phyloP scores from a whole-genome alignment of 37 sponge, comb jelly and placozoan genomes.

The Lycopodina hypogea region DNA sequence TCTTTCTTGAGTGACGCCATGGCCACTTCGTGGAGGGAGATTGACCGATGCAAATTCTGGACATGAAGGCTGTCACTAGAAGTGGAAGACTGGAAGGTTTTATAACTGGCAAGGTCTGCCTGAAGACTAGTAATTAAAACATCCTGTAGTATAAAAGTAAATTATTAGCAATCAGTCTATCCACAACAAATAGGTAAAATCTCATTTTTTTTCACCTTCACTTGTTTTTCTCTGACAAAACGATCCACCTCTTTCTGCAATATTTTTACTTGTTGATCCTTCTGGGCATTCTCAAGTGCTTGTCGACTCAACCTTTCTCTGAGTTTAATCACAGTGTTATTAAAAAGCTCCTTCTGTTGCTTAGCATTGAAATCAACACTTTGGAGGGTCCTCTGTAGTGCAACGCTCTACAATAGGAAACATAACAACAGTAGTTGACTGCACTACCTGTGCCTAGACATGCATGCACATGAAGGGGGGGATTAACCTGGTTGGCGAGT shows the following conservation, averaged over 20 bases:
- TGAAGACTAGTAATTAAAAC: slow-evolving; percentile 19
- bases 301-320: not conserved
- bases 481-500: slow-evolving; percentile 5
- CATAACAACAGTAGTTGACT: not conserved
- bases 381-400: slow-evolving; percentile 33
- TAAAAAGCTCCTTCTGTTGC: slow-evolving; percentile 38
- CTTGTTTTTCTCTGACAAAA: slow-evolving; percentile 7
- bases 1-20: slow-evolving; percentile 14
- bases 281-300: slow-evolving; percentile 3
- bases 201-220: slow-evolving; percentile 9
- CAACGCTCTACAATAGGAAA: not conserved
- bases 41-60: slow-evolving; percentile 7
- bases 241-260: slow-evolving; percentile 27
- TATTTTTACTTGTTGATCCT: slow-evolving; percentile 2
- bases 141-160: slow-evolving; percentile 2
- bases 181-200: not conserved
- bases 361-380: slow-evolving; percentile 16
- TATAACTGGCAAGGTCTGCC: slow-evolving; percentile 28
- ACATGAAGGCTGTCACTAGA: slow-evolving; percentile 1
- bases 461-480: not conserved
- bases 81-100: not conserved
- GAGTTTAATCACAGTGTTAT: slow-evolving; percentile 13
- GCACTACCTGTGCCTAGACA: not conserved
- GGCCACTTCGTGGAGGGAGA: slow-evolving; percentile 28
- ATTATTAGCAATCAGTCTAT: not conserved